Conservation (phyloP, 2,113 vertebrate species). For the Platysteira castanea region DNA sequence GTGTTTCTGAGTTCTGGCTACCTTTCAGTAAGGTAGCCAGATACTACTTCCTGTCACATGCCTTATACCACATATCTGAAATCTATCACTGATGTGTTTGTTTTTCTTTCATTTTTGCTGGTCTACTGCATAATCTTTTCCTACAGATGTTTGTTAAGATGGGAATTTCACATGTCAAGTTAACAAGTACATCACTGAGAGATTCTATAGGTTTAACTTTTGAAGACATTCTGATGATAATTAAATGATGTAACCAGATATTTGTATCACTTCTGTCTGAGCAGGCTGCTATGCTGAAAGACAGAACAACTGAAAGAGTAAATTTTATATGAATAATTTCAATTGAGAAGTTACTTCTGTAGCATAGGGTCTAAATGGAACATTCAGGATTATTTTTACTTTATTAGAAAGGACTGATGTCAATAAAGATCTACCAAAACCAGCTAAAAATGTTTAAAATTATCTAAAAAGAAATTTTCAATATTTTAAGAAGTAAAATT, state of each 20-base stretch:
- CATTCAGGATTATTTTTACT: not conserved
- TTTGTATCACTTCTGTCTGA: not conserved
- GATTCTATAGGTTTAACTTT: not conserved
- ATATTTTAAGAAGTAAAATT: not conserved
- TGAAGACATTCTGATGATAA: not conserved
- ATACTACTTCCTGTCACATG: not conserved
- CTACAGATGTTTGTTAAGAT: not conserved
- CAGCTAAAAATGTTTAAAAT: not conserved
- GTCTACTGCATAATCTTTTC: not conserved
- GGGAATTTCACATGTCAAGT: not conserved
- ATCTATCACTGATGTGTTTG: not conserved
- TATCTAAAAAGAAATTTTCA: not conserved
- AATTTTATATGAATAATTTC: not conserved
- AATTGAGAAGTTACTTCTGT: not conserved
- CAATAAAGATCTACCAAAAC: not conserved
- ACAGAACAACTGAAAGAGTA: not conserved
- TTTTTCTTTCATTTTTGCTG: not conserved
- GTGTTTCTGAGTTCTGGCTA: not conserved
- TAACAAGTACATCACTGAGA: not conserved
- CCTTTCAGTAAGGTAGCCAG: not conserved
- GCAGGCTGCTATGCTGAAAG: not conserved
- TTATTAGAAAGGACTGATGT: not conserved
- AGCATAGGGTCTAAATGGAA: not conserved
- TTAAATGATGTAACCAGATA: not conserved
- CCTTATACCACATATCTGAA: not conserved